Base-by-base conservation (phyloP, 2,797 vertebrate species). In the Cynopterus sphinx region DNA sequence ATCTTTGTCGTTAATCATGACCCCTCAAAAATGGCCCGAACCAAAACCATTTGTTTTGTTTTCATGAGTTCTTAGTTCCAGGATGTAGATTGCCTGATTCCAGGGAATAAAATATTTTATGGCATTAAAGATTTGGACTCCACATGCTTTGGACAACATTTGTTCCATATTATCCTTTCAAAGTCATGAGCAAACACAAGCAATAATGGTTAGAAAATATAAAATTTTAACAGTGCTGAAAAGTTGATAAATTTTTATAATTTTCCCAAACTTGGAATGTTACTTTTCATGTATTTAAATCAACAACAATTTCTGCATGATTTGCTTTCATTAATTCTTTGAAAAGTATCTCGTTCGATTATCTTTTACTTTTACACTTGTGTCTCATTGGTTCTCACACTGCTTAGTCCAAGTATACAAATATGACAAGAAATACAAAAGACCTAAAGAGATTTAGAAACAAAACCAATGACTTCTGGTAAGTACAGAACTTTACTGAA, bases 41-140 rank as follows among this genome's bases (percentile, higher is more conserved):
- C 39, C n/a, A 12, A 82, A 57, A 33, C n/a, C 57, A 13, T 8
- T 36, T 53, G 31, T 83, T 90, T 93, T 71, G 7, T 82, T 73
- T 83, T 46, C 70, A n/a, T 17, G 57, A 78, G 9, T 43, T 11
- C 81, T 90, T 49, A 28, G 49, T 59, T 83, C 63, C 68, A 82
- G n/a, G 41, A 57, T 41, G 5, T 26, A 63, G 73, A 41, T 36
- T 55, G 12, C 59, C 55, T 73, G 51, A 41, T 81, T 85, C 73
- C 73, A 89, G 46, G 49, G 71, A 90, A 78, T 51, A 21, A 88
- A 88, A 53, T 19, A 55, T 16, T 53, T 31, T 41, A 59, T 31
- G 22, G n/a, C 41, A 21, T 19, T 91, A 79, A 96, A 79, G 73
- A 57, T 59, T 79, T 96, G 77, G 57, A 79, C n/a, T 91, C 71